Base-by-base conservation (phyloP, 2,888 invertebrate genomes). In the Drosophila testacea region DNA sequence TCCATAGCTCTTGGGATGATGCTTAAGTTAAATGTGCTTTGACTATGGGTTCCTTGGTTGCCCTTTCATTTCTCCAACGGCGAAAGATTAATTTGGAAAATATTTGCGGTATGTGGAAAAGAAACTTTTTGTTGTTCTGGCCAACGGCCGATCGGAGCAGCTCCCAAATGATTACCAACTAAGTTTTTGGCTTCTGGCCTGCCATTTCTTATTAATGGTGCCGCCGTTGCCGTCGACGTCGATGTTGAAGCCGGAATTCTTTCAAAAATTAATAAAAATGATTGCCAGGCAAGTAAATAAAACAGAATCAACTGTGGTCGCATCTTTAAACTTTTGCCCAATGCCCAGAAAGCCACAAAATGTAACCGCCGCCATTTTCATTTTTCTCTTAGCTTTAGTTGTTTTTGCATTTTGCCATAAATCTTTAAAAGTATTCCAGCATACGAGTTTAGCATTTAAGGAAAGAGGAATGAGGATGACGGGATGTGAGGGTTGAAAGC, bases 261-360 rank as follows among this genome's bases (percentile, higher is more conserved):
- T 84, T 67, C 11, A 63, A 82, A 77, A 80, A 80, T 84, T 82
- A 80, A 84, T 82, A 84, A 82, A 71, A 82, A 70, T 69, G 69
- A 80, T 82, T 77, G 75, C 64, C 36, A 48, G 57, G 66, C 75
- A 52, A 60, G 65, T 56, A 63, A 69, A 56, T 75, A 66, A 67
- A 59, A 67, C 39, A 10, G 54, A 55, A 52, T 55, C 51, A 62
- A 36, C 46, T 65, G 61, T 47, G 70, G 44, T 56, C 50, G 52
- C 60, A 55, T 42, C 71, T 63, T 71, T 68, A 65, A 68, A 51
- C 47, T 60, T 69, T 76, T 22, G 16, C 10, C 27, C 27, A 27
- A 27, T 44, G 11, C 11, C 6, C 6, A 44, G 41, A 39, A 57
- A 57, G 41, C 52, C 57, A 36, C 50, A 56, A 65, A 56, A 56